Conservation (phyloP, 2,113 vertebrate genomes). For the Smithornis capensis region DNA sequence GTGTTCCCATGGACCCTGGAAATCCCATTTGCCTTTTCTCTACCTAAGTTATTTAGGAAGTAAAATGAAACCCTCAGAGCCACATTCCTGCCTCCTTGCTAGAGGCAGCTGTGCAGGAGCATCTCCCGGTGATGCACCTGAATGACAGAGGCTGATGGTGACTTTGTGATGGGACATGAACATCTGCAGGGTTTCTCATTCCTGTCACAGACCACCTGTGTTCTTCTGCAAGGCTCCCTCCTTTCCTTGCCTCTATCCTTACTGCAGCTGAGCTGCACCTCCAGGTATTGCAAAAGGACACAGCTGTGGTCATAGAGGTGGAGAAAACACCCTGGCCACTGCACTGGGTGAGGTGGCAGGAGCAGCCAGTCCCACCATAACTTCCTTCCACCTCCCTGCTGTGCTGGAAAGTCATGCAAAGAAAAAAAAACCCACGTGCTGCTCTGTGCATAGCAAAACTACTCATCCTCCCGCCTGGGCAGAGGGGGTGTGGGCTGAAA, state of each 20-base stretch:
- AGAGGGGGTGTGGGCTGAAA: neutral
- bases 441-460: neutral
- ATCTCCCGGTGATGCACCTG: neutral
- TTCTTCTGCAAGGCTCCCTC: neutral
- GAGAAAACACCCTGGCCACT: neutral
- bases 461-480: too few relatives aligned
- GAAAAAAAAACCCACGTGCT: neutral
- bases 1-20: neutral
- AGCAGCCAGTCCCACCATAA: neutral
- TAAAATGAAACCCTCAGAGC: neutral
- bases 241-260: neutral
- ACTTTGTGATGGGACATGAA: neutral
- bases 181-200: neutral
- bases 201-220: neutral
- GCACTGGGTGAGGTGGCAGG: neutral
- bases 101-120: rapidly evolving
- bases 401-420: neutral
- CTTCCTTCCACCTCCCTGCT: neutral
- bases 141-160: rapidly evolving
- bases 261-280: neutral
- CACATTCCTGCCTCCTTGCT: neutral
- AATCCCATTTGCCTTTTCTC: neutral
- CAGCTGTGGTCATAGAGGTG: neutral
- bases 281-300: neutral
- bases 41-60: neutral